Evolutionary conservation across 2,888 invertebrate genomes (phyloP), one percentile per base, ranked within the genome.

Genomic region (Lypha dubia): DNA sequence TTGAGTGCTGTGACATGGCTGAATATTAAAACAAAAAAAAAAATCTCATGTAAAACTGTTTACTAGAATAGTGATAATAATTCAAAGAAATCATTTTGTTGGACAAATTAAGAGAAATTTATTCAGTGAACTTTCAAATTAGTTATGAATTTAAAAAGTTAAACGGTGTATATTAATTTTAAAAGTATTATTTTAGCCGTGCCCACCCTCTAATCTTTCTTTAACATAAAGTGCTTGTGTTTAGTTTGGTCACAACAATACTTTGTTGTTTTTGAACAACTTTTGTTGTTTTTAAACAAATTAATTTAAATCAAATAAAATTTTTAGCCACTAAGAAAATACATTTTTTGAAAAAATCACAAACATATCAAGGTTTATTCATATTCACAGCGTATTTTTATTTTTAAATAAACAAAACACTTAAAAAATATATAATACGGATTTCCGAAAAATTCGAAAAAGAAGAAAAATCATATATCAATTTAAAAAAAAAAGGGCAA

Each of bases 401-500:
- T 28, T 79, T 20, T 44, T 46, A 68, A 53, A 82, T 60, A 73
- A 77, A 65, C 24, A 58, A 74, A 62, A 60, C 1, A 58, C 44
- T 38, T 63, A 20, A 68, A 51, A 70, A 22, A 71, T 51, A 71
- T 51, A 51, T 15, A 70, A 71, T 63, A 38, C 41, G 75, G 58
- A 80, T 80, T 65, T 80, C 44, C 65, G 24, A 74, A 58, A n/a
- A 67, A 73, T 28, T 38, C 28, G 28, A 13, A 38, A 60, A 44
- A 68, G n/a, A 28, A 22, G 1, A 63, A 49, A 74, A n/a, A 53
- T n/a, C 8, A 24, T 28, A 53, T 53, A 15, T 53, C 3, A 2
- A n/a, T n/a, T n/a, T n/a, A n/a, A n/a, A n/a, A n/a, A 73, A 44
- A 13, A 41, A 7, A 41, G 6, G 15, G 28, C 3, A 24, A 58